Evolutionary conservation across 2,888 invertebrate species (phyloP).

Genomic region (Erebia aethiops): DNA sequence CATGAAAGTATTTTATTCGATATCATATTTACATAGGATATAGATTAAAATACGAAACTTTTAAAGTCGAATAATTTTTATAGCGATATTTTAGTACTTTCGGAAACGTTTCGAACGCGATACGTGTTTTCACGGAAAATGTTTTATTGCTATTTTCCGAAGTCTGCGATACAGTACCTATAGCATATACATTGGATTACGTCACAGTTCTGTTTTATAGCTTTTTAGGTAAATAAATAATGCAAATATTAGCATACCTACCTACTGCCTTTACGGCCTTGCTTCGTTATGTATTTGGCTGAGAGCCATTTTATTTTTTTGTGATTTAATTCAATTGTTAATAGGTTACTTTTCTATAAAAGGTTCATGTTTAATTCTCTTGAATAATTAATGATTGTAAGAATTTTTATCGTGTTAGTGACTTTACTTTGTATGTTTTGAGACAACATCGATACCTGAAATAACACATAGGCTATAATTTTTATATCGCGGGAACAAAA

Average conservation of each 20-base stretch:
- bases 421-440: too few species aligned
- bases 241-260: background rate
- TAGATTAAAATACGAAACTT: background rate
- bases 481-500: too few species aligned
- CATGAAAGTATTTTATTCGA: too few species aligned
- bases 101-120: conserved; percentile 15
- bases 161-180: conserved; percentile 19
- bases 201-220: conserved; percentile 31
- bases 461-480: too few species aligned
- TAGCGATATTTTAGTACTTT: conserved; percentile 12
- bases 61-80: background rate
- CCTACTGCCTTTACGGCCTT: conserved; percentile 26
- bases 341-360: too few species aligned
- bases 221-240: conserved; percentile 35
- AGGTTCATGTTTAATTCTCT: too few species aligned
- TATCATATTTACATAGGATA: background rate
- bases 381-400: too few species aligned
- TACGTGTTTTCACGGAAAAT: conserved; percentile 12
- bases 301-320: conserved; percentile 34
- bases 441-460: too few species aligned
- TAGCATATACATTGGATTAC: background rate
- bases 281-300: conserved; percentile 34
- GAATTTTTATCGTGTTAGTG: too few species aligned
- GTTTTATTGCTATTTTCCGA: conserved; percentile 18
- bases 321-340: background rate